A percentile compares a stretch with the other conserved stretches of the same genome.
Evolutionary conservation across 2,797 vertebrate species (phyloP).

Genomic region (Onychomys torridus): DNA sequence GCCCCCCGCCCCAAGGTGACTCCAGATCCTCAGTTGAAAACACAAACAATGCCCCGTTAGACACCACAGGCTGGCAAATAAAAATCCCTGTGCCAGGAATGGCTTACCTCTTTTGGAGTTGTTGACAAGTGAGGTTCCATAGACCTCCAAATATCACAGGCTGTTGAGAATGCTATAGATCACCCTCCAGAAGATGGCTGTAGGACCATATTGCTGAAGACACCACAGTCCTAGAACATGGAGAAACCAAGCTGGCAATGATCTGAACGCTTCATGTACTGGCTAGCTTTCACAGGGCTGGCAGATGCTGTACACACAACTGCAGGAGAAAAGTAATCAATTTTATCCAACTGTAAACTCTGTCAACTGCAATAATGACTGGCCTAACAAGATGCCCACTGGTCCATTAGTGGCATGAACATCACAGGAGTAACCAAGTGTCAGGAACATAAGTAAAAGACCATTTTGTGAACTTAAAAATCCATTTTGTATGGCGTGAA

Average conservation of each 20-base stretch:
- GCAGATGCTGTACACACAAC: not conserved
- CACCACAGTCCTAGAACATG: not conserved
- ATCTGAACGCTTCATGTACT: not conserved
- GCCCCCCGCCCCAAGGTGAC: not conserved
- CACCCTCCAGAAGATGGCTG: not conserved
- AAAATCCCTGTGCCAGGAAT: too few species aligned
- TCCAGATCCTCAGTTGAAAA: not conserved
- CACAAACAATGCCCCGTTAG: not conserved
- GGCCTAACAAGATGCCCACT: not conserved
- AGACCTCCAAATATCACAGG: not conserved
- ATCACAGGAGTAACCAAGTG: not conserved
- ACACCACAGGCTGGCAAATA: not conserved
- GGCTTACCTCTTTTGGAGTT: not conserved
- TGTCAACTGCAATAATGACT: not conserved
- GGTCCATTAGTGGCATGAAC: not conserved
- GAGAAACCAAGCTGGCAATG: not conserved
- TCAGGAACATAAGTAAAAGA: not conserved
- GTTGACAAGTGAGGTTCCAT: not conserved
- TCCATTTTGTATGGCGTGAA: too few species aligned
- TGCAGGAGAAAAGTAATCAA: not conserved
- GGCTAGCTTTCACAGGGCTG: not conserved
- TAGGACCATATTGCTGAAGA: not conserved
- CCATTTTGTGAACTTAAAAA: not conserved
- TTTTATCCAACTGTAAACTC: not conserved
- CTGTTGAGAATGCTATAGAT: not conserved